Conservation (phyloP, 2,888 invertebrate genomes). For the Julus scandinavius region DNA sequence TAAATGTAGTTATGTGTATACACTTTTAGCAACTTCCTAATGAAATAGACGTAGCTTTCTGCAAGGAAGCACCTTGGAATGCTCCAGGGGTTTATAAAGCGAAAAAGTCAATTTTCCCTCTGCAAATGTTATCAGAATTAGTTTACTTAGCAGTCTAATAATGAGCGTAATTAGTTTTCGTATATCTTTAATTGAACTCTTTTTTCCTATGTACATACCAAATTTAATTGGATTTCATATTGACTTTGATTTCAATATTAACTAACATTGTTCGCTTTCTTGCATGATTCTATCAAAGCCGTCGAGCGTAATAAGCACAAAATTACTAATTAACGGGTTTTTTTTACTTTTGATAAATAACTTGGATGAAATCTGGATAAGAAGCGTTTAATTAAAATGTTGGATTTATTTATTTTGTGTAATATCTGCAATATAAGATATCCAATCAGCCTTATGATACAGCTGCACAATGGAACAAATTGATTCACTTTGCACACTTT, state of each 20-base stretch:
- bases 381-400: neutral
- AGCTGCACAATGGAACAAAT: too few relatives aligned
- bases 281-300: neutral
- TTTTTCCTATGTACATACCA: neutral
- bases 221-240: constrained; percentile 7
- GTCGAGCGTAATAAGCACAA: neutral
- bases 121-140: neutral
- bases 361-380: neutral
- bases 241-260: neutral
- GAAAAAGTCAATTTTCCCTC: neutral
- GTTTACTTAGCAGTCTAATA: constrained; percentile 13
- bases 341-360: neutral
- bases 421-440: too few relatives aligned
- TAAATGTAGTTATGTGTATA: neutral
- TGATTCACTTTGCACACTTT: too few relatives aligned
- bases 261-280: neutral
- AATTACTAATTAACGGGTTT: neutral
- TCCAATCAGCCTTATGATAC: too few relatives aligned
- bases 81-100: neutral
- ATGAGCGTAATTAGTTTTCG: neutral
- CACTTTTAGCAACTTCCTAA: neutral
- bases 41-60: neutral
- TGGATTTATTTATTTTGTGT: too few relatives aligned
- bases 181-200: neutral
- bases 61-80: neutral